These are phyloP conservation scores for Drosophila borborema DNA, from an alignment of 2,888 invertebrate genomes.

Conservation along the genomic window DNA sequence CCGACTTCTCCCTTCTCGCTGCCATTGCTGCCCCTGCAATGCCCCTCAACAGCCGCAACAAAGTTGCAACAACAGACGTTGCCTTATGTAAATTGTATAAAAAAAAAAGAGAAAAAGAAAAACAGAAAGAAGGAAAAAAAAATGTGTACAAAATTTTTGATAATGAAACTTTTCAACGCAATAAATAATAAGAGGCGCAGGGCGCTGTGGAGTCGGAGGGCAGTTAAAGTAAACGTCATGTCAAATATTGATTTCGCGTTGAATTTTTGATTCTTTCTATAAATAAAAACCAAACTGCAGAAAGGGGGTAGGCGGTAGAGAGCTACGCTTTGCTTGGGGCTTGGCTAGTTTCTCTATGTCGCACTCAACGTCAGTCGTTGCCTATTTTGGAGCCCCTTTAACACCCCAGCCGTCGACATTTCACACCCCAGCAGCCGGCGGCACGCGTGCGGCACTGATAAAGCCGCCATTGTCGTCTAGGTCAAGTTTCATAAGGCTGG, in stretches of 20 bases:
- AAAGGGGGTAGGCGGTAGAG: neutral
- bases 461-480: conserved; percentile 61
- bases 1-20: conserved; percentile 1
- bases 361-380: neutral
- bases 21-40: neutral
- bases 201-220: neutral
- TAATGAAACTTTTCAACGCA: conserved; percentile 79
- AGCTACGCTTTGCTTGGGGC: conserved; percentile 6
- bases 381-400: neutral
- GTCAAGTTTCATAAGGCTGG: conserved; percentile 55
- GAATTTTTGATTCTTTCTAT: conserved; percentile 78
- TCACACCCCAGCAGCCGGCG: conserved; percentile 36
- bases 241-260: conserved; percentile 75
- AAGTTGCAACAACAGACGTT: conserved; percentile 47
- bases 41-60: neutral
- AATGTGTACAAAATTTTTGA: conserved; percentile 47
- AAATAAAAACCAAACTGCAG: conserved; percentile 51
- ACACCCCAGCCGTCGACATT: conserved; percentile 4
- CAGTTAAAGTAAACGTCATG: conserved; percentile 61
- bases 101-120: conserved; percentile 8
- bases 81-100: conserved; percentile 73
- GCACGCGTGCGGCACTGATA: conserved; percentile 71
- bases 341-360: conserved; percentile 17
- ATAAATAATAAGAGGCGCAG: conserved; percentile 64
- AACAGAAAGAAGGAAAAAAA: conserved; percentile 4